A percentile compares a stretch with the other conserved stretches of the same genome.
phyloP scores from a whole-genome alignment of 2,113 vertebrate species.

The Lethenteron camtschaticum region DNA sequence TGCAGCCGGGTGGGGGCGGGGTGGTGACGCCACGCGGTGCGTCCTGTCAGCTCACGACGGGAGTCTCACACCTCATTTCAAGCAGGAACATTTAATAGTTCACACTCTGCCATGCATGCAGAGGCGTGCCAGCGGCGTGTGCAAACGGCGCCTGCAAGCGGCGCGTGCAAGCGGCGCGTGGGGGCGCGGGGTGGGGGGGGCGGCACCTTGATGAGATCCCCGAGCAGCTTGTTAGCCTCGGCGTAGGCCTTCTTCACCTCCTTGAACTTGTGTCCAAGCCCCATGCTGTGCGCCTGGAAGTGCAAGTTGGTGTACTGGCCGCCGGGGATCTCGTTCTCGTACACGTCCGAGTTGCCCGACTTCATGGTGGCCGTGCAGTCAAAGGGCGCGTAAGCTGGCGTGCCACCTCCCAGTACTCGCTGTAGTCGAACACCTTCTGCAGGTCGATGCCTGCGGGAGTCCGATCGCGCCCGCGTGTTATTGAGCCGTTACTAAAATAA shows the following conservation, averaged over 20 bases:
- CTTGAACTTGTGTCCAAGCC: conserved; percentile 86
- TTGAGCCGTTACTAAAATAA: too few relatives aligned
- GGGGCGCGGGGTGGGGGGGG: background rate
- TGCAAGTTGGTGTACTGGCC: conserved; percentile 98
- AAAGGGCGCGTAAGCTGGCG: conserved; percentile 67
- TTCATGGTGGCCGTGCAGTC: conserved; percentile 99
- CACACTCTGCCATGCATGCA: too few relatives aligned
- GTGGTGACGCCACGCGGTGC: background rate
- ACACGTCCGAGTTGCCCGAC: conserved; percentile 78
- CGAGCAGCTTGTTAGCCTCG: conserved; percentile 74
- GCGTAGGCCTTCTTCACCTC: conserved; percentile 75
- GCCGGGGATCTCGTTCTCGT: conserved; percentile 93
- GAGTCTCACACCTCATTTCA: too few relatives aligned
- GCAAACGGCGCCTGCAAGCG: background rate
- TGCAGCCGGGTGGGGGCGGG: conserved; percentile 9
- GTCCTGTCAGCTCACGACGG: too few relatives aligned
- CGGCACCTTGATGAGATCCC: conserved; percentile 79
- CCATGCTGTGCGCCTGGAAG: conserved; percentile 97
- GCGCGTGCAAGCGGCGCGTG: too few relatives aligned
- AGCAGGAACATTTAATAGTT: too few relatives aligned
- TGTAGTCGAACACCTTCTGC: conserved; percentile 80
- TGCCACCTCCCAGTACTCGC: conserved; percentile 79
- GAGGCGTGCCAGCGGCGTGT: too few relatives aligned
- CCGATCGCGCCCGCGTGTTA: too few relatives aligned
- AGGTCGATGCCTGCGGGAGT: conserved; percentile 34